phyloP scores from a whole-genome alignment of 2,888 invertebrate genomes.

The Melangyna quadrimaculata region DNA sequence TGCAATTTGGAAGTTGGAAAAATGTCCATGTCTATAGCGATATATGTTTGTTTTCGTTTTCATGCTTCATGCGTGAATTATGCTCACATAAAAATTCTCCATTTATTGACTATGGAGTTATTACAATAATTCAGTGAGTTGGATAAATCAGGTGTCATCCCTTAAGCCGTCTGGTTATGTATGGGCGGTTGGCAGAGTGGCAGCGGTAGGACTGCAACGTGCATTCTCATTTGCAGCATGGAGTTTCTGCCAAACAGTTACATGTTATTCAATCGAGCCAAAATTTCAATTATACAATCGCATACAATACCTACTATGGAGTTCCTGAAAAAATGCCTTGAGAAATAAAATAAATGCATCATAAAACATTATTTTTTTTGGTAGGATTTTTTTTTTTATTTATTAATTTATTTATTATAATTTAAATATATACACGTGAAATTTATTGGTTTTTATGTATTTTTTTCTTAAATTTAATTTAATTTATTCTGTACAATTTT shows the following conservation, averaged over 20 bases:
- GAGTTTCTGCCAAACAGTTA: background rate
- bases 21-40: background rate
- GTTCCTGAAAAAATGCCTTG: background rate
- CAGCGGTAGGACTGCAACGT: background rate
- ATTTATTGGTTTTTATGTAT: conserved; percentile 3
- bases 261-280: conserved; percentile 15
- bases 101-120: conserved; percentile 29
- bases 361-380: background rate
- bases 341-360: conserved; percentile 2
- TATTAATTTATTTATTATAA: conserved; percentile 11
- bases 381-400: background rate
- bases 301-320: background rate
- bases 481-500: conserved; percentile 54
- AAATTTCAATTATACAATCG: background rate
- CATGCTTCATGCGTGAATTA: conserved; percentile 30
- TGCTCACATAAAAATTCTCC: conserved; percentile 17
- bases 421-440: conserved; percentile 23
- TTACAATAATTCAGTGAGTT: conserved; percentile 15
- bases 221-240: background rate
- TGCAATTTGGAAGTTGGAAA: background rate
- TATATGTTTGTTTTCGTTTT: background rate
- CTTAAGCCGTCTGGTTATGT: background rate
- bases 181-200: background rate
- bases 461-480: background rate
- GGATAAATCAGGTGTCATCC: conserved; percentile 19